A percentile compares a stretch with the other conserved stretches of the same genome.
These are phyloP conservation scores for Onthophagus taurus DNA, from an alignment of 1,140 invertebrate species.

Conservation along the genomic window DNA sequence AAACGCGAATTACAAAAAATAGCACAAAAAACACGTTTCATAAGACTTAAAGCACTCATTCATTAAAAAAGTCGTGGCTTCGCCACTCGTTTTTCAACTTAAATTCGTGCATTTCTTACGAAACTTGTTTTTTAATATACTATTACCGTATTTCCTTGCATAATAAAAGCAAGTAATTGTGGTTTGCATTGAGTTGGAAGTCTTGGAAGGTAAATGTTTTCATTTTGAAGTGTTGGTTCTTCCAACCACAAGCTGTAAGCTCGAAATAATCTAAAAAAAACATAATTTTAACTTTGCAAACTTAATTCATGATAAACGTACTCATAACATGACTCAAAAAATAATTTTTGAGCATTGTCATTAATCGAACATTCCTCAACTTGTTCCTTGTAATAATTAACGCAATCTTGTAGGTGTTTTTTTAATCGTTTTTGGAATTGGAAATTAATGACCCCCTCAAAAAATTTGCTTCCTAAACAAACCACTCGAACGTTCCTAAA, in stretches of 20 bases:
- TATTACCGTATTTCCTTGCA: slow-evolving; percentile 35
- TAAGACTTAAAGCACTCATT: no score
- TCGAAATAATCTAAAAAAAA: slow-evolving; percentile 45
- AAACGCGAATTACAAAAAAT: no score
- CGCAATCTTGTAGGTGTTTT: slow-evolving; percentile 54
- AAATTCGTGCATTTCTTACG: no score
- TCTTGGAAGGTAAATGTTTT: slow-evolving; percentile 57
- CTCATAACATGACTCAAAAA: slow-evolving; percentile 16
- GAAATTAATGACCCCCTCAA: slow-evolving; percentile 60
- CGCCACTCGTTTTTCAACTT: no score
- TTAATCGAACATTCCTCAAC: slow-evolving; percentile 27
- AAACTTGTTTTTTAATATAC: background rate
- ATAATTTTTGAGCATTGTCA: slow-evolving; percentile 34
- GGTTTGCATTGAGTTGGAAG: slow-evolving; percentile 64
- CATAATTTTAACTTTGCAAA: slow-evolving; percentile 3
- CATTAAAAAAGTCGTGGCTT: no score
- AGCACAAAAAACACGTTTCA: no score
- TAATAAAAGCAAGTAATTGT: slow-evolving; percentile 40
- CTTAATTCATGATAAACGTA: slow-evolving; percentile 5
- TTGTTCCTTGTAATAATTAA: slow-evolving; percentile 48
- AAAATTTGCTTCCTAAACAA: slow-evolving; percentile 69
- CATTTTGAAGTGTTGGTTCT: slow-evolving; percentile 62
- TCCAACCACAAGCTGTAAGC: slow-evolving; percentile 69
- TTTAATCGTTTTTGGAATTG: slow-evolving; percentile 65
- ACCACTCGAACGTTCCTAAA: slow-evolving; percentile 31